phyloP scores from a whole-genome alignment of 2,888 invertebrate species.

The Taphrorychus bicolor region DNA sequence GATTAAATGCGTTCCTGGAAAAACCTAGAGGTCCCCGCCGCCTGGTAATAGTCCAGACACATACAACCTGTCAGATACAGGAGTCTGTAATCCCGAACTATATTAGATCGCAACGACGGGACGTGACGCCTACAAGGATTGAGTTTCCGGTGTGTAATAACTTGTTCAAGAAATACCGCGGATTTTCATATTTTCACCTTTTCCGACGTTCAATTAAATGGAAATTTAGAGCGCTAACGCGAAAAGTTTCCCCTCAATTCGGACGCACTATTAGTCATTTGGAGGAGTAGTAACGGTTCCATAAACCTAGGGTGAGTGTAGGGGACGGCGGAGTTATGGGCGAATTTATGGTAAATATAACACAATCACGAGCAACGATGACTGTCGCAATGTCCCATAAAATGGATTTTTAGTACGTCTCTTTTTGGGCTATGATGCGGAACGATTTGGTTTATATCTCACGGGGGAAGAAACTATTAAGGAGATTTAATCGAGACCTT shows the following conservation, averaged over 20 bases:
- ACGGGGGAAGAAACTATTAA: background rate
- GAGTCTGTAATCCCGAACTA: constrained; percentile 1
- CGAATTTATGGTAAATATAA: constrained; percentile 46
- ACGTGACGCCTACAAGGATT: constrained; percentile 1
- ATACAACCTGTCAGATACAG: constrained; percentile 7
- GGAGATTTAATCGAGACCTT: background rate
- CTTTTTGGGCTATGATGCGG: constrained; percentile 6
- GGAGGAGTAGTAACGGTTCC: background rate
- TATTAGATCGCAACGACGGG: background rate
- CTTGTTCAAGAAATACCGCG: background rate
- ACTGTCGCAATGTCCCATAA: constrained; percentile 24
- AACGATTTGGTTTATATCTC: constrained; percentile 10
- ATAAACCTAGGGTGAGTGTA: constrained; percentile 17
- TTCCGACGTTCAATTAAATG: background rate
- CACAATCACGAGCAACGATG: constrained; percentile 24
- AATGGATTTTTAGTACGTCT: constrained; percentile 18
- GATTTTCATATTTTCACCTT: background rate
- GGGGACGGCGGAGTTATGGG: constrained; percentile 51
- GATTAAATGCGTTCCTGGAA: background rate
- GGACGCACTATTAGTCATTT: background rate
- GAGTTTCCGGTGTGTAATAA: constrained; percentile 1
- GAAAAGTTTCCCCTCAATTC: background rate
- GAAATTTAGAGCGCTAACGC: too few species aligned
- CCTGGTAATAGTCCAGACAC: constrained; percentile 1
- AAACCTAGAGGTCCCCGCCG: background rate